Conservation (phyloP, 1,140 invertebrate species). For the Pseudobourletiella spinata region DNA sequence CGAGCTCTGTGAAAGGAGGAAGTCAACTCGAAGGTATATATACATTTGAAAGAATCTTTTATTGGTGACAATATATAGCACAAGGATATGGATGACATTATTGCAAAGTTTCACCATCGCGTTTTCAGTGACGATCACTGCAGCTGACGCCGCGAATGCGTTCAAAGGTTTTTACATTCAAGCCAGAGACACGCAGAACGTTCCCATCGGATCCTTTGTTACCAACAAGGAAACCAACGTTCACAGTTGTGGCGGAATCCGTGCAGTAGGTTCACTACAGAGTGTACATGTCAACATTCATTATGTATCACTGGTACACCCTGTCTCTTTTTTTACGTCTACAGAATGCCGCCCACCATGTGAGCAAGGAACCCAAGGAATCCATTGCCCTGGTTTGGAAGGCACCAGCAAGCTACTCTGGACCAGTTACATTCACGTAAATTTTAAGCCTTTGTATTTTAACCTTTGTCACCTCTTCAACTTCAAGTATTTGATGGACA, state of each 20-base stretch:
- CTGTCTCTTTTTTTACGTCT: not conserved
- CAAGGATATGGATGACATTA: not conserved
- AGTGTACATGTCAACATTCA: too few relatives aligned
- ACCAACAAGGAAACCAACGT: not conserved
- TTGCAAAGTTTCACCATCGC: not conserved
- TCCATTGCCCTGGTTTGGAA: not conserved
- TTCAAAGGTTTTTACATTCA: conserved; percentile 49
- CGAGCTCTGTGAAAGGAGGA: not conserved
- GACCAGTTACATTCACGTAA: not conserved
- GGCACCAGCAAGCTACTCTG: not conserved
- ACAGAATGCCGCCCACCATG: not conserved
- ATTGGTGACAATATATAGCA: not conserved
- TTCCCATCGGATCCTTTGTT: conserved; percentile 7
- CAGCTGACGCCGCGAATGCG: conserved; percentile 29
- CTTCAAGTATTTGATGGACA: not conserved
- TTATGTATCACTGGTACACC: not conserved
- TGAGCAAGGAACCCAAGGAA: not conserved
- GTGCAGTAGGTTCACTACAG: not conserved
- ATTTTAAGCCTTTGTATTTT: not conserved
- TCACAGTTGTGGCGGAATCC: not conserved
- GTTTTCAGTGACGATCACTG: not conserved
- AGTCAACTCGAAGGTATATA: not conserved
- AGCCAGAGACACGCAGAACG: conserved; percentile 38
- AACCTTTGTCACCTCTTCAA: not conserved
- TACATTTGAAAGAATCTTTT: not conserved